Conservation (phyloP, 2,113 vertebrate genomes). For the Petrocephalus zakoni region DNA sequence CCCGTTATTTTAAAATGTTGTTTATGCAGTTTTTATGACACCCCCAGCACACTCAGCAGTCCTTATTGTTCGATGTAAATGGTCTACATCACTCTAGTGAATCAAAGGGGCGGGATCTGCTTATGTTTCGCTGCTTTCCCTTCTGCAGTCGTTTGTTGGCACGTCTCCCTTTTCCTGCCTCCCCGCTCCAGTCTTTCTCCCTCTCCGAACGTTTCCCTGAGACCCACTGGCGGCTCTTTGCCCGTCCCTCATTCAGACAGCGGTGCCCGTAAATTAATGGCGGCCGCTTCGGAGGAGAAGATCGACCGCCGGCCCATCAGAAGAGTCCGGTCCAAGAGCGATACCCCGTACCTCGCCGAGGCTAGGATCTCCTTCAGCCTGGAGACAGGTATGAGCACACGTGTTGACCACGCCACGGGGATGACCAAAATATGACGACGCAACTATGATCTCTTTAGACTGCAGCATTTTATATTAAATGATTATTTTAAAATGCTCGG, state of each 20-base stretch:
- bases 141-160: slow-evolving; percentile 10
- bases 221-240: slow-evolving; percentile 45
- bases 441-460: not conserved
- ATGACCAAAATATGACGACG: not conserved
- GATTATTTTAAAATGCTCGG: not conserved
- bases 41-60: not conserved
- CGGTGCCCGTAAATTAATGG: slow-evolving; percentile 77
- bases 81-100: not conserved
- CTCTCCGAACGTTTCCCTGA: slow-evolving; percentile 44
- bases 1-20: not conserved
- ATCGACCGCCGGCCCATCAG: slow-evolving; percentile 89
- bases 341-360: slow-evolving; percentile 95
- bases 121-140: slow-evolving; percentile 7
- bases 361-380: slow-evolving; percentile 90
- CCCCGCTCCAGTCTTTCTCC: not conserved
- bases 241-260: slow-evolving; percentile 66
- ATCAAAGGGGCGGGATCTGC: slow-evolving; percentile 21
- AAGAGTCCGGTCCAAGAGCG: slow-evolving; percentile 93
- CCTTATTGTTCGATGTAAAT: not conserved
- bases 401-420: slow-evolving; percentile 10
- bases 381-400: slow-evolving; percentile 75
- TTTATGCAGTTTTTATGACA: not conserved
- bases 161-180: not conserved
- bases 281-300: slow-evolving; percentile 83
- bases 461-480: not conserved